These are phyloP conservation scores for Coracias cyanogaster DNA, from an alignment of 2,797 vertebrate species.

Conservation along the genomic window DNA sequence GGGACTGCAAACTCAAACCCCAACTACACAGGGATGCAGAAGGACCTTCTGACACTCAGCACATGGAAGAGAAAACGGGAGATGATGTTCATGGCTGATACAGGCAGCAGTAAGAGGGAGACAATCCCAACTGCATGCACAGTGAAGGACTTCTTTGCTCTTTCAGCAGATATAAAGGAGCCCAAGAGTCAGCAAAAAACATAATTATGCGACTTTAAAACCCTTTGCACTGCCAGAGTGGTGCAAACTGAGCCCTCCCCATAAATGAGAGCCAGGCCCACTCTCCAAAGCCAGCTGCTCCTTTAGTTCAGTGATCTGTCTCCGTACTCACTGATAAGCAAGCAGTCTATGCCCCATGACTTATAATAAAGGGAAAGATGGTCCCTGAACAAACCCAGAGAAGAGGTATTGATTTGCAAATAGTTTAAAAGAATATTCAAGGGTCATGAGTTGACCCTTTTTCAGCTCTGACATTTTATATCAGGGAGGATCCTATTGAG, in stretches of 20 bases:
- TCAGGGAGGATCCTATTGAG: conserved; percentile 72
- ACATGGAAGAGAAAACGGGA: not conserved
- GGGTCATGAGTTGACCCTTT: conserved; percentile 71
- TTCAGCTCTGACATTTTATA: conserved; percentile 74
- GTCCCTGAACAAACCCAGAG: conserved; percentile 58
- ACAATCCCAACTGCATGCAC: not conserved
- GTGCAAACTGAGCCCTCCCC: not conserved
- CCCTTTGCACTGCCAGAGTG: not conserved
- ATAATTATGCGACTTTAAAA: not conserved
- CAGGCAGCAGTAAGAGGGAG: not conserved
- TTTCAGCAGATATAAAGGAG: not conserved
- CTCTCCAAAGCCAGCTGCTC: conserved; percentile 55
- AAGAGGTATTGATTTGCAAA: conserved; percentile 76
- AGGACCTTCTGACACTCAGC: not conserved
- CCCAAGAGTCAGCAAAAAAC: not conserved
- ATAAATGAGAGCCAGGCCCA: not conserved
- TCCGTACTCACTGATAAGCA: conserved; percentile 48
- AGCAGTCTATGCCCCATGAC: conserved; percentile 26
- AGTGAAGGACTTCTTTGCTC: not conserved
- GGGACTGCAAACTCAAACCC: not conserved
- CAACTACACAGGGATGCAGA: not conserved
- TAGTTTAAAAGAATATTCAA: conserved; percentile 73
- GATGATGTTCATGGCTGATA: not conserved
- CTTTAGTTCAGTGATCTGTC: conserved; percentile 52
- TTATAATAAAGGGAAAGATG: conserved; percentile 52